Base-by-base conservation (phyloP, 2,797 vertebrate species). In the Chelmon rostratus region DNA sequence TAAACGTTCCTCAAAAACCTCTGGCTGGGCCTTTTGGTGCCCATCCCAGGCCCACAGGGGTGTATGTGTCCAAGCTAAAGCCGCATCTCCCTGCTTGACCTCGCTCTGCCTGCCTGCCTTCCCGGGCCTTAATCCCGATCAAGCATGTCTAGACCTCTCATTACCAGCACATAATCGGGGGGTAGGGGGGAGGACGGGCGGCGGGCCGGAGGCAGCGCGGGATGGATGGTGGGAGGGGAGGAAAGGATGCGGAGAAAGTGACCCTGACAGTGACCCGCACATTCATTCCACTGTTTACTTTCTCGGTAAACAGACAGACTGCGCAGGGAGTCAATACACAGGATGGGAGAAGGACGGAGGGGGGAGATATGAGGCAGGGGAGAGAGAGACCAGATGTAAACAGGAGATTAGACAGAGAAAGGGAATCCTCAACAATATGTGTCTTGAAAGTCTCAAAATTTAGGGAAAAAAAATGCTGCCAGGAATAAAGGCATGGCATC, bases 131-230 rank as follows among this genome's bases (percentile, higher is more conserved):
- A 95, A 96, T 96, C 94, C 94, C 91, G 90, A 94, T 94, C 93
- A 92, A 91, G 90, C 85, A 90, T 92, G 95, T 95, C 95, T 96
- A 95, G 95, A 95, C 95, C 86, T 90, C 93, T 95, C 91, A 94
- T 95, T 94, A 95, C 87, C 72, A 79, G 73, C 78, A 85, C 90
- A 89, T 93, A 94, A 93, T 93, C 92, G 91, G 76, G 76, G 82
- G 56, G 64, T 68, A 70, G 82, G 82, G 71, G 81, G 71, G 63
- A 69, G 76, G 78, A 68, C 2, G 40, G 84, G 83, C n/a, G n/a
- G 23, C 21, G 13, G 76, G 85, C 76, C 44, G 21, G 40, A 67
- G 82, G 85, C 70, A 85, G 72, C 18, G 6, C 1, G 28, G 71
- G 69, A 77, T 50, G 53, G 70, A 83, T 68, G 52, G 58, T 77